Conservation (phyloP, 2,113 vertebrate genomes). For the Anas platyrhynchos region DNA sequence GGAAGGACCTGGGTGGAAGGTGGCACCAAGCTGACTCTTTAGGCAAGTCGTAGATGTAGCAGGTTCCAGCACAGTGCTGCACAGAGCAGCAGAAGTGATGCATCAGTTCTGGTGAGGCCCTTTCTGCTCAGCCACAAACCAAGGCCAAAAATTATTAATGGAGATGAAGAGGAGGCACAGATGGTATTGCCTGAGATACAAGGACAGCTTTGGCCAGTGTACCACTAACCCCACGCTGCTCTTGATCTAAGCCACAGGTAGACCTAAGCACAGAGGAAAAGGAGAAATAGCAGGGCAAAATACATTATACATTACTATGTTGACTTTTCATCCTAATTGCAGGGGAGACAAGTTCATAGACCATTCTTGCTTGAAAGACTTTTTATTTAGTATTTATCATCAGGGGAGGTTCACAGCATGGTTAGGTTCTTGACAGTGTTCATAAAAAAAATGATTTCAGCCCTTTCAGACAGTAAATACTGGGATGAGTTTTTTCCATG, state of each 20-base stretch:
- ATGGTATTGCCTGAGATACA: not conserved
- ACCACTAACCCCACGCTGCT: not conserved
- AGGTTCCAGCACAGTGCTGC: not conserved
- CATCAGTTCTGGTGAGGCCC: not conserved
- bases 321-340: not conserved
- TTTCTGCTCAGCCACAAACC: not conserved
- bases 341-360: not conserved
- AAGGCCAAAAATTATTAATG: not conserved
- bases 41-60: not conserved
- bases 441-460: not conserved
- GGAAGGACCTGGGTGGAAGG: not conserved
- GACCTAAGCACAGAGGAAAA: not conserved
- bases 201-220: not conserved
- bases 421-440: not conserved
- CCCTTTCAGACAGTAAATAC: not conserved
- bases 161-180: not conserved
- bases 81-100: not conserved
- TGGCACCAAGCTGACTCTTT: not conserved
- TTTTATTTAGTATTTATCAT: not conserved
- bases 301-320: not conserved
- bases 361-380: not conserved
- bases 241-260: not conserved
- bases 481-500: not conserved
- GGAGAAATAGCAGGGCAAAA: not conserved
- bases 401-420: not conserved